Base-by-base conservation (phyloP, 2,888 invertebrate genomes). In the Micropterix aruncella region DNA sequence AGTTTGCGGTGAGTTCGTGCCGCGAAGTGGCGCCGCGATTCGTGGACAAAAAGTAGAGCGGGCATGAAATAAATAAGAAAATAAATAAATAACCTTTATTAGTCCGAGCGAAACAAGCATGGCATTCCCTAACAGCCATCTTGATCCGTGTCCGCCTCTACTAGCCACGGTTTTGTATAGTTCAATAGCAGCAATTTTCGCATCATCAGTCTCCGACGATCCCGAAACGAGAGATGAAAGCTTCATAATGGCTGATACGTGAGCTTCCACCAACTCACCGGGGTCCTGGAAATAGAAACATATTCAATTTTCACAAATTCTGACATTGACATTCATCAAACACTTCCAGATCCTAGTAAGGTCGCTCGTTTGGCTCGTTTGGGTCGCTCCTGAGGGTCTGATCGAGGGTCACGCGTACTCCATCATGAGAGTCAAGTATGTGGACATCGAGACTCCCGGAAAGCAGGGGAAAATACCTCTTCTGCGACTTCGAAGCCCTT, bases 321-420 rank as follows among this genome's bases (percentile, higher is more conserved):
- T n/a, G n/a, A n/a, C n/a, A n/a, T n/a, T n/a, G n/a, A n/a, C n/a
- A n/a, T n/a, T n/a, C n/a, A n/a, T n/a, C n/a, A n/a, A n/a, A n/a
- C n/a, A n/a, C n/a, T n/a, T n/a, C n/a, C n/a, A n/a, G n/a, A n/a
- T n/a, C n/a, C n/a, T n/a, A n/a, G n/a, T n/a, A n/a, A n/a, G n/a
- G n/a, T n/a, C n/a, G n/a, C n/a, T n/a, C n/a, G n/a, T n/a, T n/a
- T n/a, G n/a, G n/a, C n/a, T n/a, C n/a, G n/a, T n/a, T n/a, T n/a
- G n/a, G n/a, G n/a, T n/a, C n/a, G n/a, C 88, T 2, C 71, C 77
- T 1, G 66, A 83, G 56, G 94, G 94, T 0, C 70, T 95, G 3
- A 85, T 95, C 49, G 77, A 85, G 40, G 94, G 94, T 0, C 95
- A 96, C 66, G 94, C 94, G 12, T 95, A 95, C 71, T 91, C 89